Base-by-base conservation (phyloP, 2,888 invertebrate species). In the Pachliopta kotzebuea region DNA sequence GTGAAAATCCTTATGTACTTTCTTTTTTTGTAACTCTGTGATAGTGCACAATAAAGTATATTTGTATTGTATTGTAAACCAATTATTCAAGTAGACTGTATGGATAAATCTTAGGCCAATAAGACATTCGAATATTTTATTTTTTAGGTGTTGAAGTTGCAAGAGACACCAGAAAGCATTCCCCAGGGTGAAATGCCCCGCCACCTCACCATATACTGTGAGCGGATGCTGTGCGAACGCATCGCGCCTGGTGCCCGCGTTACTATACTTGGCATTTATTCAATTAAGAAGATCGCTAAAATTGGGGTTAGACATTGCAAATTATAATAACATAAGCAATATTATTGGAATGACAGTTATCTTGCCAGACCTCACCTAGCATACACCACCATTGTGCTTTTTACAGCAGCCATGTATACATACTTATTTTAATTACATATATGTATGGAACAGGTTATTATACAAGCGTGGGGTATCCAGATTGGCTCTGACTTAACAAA, bases 171-270 rank as follows among this genome's bases (percentile, higher is more conserved):
- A 0, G 99, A 99, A 69, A 89, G 83, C 67, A 92, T 92, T 66
- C 98, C 98, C 0, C 98, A 99, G 78, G 99, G 99, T 56, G 99
- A 99, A 92, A 97, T 99, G 93, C 99, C 99, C 0, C 94, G 99
- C 0, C 99, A 99, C 84, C 91, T 99, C 75, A 96, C 97, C 71
- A 92, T 99, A 8, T 99, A 97, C 84, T 97, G 97, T 77, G 99
- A 99, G 79, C 94, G 99, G 76, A 94, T 92, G 69, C 90, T 99
- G 64, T 98, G 99, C 81, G 99, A 99, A 83, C 94, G 95, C 71
- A 97, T 98, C 20, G 98, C 99, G 0, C 99, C 99, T 11, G 99
- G 99, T 0, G 99, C 99, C 76, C 93, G 98, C 63, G 97, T 99
- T 21, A 94, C 96, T 2, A 95, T 99, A 68, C 94, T 98, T 68